phyloP scores from a whole-genome alignment of 2,888 invertebrate species.

The Dasysyrphus tricinctus region DNA sequence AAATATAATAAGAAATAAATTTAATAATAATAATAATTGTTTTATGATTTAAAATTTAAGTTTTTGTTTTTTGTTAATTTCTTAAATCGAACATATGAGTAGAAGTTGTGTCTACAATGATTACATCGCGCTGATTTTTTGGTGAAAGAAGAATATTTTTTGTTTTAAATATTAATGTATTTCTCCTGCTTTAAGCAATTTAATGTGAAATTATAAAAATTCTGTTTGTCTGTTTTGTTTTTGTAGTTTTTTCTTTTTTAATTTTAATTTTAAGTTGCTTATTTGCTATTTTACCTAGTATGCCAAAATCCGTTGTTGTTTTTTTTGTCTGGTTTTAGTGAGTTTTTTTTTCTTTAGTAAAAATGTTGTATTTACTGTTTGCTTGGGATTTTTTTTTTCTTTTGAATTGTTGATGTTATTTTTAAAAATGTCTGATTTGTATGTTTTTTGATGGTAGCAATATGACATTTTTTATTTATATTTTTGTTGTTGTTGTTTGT shows the following conservation, averaged over 20 bases:
- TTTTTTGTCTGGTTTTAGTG: slow-evolving; percentile 73
- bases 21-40: slow-evolving; percentile 1
- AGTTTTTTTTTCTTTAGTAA: slow-evolving; percentile 72
- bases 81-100: slow-evolving; percentile 59
- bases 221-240: slow-evolving; percentile 4
- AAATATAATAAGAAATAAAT: slow-evolving; percentile 9
- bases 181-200: slow-evolving; percentile 41
- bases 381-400: slow-evolving; percentile 23
- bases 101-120: slow-evolving; percentile 39
- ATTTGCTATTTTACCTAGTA: slow-evolving; percentile 79
- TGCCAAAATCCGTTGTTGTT: slow-evolving; percentile 79
- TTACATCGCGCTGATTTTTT: slow-evolving; percentile 52
- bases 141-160: slow-evolving; percentile 31
- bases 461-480: slow-evolving; percentile 30
- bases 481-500: slow-evolving; percentile 20
- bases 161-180: background rate
- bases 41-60: slow-evolving; percentile 45
- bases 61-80: background rate
- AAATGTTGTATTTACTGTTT: slow-evolving; percentile 74
- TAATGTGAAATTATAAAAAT: slow-evolving; percentile 55
- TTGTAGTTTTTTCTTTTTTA: slow-evolving; percentile 1
- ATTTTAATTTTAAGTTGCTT: slow-evolving; percentile 50
- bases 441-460: slow-evolving; percentile 41
- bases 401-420: slow-evolving; percentile 36
- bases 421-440: slow-evolving; percentile 39